Evolutionary conservation across 2,888 invertebrate species (phyloP).

Genomic region (Ptilodon capucinus): DNA sequence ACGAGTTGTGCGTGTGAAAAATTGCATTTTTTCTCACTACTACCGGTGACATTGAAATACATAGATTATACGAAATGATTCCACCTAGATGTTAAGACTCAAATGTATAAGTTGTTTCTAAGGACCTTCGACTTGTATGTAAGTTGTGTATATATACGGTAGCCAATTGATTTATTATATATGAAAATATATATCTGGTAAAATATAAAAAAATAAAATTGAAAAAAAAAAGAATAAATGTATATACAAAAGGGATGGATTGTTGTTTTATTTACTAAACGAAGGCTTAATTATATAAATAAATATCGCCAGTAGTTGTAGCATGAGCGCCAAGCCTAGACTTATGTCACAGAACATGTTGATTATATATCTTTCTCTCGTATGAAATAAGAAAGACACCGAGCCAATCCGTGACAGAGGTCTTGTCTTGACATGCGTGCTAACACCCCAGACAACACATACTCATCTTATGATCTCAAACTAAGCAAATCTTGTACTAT

Average conservation of each 20-base stretch:
- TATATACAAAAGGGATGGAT: conserved; percentile 54
- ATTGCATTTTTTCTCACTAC: conserved; percentile 31
- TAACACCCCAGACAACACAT: no score
- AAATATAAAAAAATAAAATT: conserved; percentile 50
- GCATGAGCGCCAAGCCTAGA: no score
- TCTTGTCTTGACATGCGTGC: no score
- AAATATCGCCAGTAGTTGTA: no score
- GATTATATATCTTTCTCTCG: no score
- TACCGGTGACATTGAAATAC: conserved; percentile 32
- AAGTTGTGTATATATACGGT: conserved; percentile 75
- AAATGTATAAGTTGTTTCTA: conserved; percentile 68
- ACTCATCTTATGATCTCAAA: no score
- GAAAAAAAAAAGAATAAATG: conserved; percentile 60
- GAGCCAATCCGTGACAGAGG: no score
- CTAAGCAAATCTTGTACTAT: no score
- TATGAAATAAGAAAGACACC: no score
- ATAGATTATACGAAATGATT: conserved; percentile 63
- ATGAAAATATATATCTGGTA: conserved; percentile 66
- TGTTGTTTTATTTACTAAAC: conserved; percentile 43
- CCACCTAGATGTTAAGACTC: conserved; percentile 77
- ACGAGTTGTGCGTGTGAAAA: conserved; percentile 32
- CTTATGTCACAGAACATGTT: no score
- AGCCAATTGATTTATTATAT: conserved; percentile 72
- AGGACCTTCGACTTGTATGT: conserved; percentile 64
- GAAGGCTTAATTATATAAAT: no score